Evolutionary conservation across 2,888 invertebrate genomes (phyloP).

Genomic region (Drosophila limbata): DNA sequence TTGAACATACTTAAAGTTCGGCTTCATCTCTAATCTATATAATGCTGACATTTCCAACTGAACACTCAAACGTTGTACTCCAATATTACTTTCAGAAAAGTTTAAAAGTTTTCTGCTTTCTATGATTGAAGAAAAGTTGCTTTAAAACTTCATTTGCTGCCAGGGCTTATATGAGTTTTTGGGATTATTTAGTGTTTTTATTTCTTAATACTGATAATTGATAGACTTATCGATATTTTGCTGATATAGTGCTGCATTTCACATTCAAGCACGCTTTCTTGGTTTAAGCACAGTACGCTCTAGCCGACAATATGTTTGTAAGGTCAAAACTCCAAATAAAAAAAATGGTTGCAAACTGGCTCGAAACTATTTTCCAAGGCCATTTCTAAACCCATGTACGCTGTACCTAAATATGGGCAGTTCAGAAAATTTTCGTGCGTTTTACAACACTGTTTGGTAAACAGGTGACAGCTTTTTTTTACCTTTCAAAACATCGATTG

Average conservation of each 20-base stretch:
- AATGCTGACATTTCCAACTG: not conserved
- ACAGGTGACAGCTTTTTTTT: too few species aligned
- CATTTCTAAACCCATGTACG: too few species aligned
- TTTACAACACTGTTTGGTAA: too few species aligned
- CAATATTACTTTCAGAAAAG: not conserved
- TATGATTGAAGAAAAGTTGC: not conserved
- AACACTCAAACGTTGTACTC: not conserved
- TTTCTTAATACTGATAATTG: not conserved
- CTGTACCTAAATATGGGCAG: too few species aligned
- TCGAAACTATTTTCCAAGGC: too few species aligned
- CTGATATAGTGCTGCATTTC: not conserved
- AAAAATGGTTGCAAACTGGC: too few species aligned
- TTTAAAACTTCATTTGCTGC: not conserved
- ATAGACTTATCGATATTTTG: not conserved
- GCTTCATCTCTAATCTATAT: not conserved
- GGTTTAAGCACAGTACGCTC: too few species aligned
- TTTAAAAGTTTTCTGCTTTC: not conserved
- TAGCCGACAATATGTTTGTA: too few species aligned
- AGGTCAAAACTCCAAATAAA: too few species aligned
- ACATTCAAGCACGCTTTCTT: too few species aligned
- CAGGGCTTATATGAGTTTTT: not conserved
- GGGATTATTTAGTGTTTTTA: not conserved
- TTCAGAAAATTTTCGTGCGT: too few species aligned
- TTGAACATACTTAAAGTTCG: conserved; percentile 2
- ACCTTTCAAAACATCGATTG: too few species aligned